Evolutionary conservation across 2,113 vertebrate genomes (phyloP).

Genomic region (Mola mola): DNA sequence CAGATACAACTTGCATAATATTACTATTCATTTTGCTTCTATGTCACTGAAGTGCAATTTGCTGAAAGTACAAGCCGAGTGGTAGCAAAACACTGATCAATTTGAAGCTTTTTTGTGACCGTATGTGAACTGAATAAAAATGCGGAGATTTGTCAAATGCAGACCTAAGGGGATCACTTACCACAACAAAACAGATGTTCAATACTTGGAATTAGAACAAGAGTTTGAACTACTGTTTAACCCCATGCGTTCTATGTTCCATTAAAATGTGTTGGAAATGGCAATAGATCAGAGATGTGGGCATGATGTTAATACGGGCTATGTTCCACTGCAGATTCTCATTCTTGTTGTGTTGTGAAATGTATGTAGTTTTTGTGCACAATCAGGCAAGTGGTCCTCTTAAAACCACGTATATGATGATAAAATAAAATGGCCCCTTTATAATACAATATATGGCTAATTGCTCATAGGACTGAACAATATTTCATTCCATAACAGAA

Average conservation of each 20-base stretch:
- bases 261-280: constrained; percentile 2
- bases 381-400: background rate
- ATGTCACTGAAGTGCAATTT: constrained; percentile 13
- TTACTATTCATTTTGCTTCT: constrained; percentile 24
- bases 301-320: background rate
- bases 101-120: constrained; percentile 2
- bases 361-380: constrained; percentile 1
- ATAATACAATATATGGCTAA: background rate
- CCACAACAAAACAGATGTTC: constrained; percentile 2
- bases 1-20: background rate
- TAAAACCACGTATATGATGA: constrained; percentile 1
- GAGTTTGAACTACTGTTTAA: background rate
- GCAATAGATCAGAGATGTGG: background rate
- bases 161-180: constrained; percentile 7
- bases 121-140: background rate
- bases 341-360: background rate
- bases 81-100: background rate
- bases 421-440: background rate
- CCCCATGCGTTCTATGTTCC: background rate
- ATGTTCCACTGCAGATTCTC: background rate
- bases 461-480: too few relatives aligned
- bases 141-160: constrained; percentile 1
- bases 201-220: background rate
- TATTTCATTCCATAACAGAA: too few relatives aligned
- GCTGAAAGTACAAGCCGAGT: background rate